A percentile compares a stretch with the other conserved stretches of the same genome.
phyloP scores from a whole-genome alignment of 2,888 invertebrate species.

The Heliconius aoede region DNA sequence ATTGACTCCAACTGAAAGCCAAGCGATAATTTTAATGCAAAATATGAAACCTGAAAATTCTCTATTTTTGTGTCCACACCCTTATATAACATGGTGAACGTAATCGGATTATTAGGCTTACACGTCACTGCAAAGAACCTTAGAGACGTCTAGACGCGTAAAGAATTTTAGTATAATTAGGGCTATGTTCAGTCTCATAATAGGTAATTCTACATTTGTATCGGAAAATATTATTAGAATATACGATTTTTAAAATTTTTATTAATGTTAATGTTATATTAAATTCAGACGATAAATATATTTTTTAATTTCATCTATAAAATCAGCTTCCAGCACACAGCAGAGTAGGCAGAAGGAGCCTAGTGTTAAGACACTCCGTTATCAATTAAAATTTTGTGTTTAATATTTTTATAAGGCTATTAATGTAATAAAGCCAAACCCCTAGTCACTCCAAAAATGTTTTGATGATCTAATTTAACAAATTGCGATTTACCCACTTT shows the following conservation, averaged over 20 bases:
- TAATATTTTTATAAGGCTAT: too few relatives aligned
- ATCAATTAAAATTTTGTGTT: too few relatives aligned
- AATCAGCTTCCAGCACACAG: too few relatives aligned
- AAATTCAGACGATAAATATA: too few relatives aligned
- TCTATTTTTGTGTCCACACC: neutral
- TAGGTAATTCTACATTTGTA: slow-evolving; percentile 34
- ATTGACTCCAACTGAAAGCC: too few relatives aligned
- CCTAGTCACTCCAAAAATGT: too few relatives aligned
- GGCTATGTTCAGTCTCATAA: slow-evolving; percentile 30
- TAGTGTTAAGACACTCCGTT: too few relatives aligned
- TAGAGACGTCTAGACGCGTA: slow-evolving; percentile 37
- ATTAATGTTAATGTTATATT: neutral
- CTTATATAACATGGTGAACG: slow-evolving; percentile 33
- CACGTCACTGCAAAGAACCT: slow-evolving; percentile 44
- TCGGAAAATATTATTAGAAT: slow-evolving; percentile 3
- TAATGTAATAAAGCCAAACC: too few relatives aligned
- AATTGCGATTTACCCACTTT: too few relatives aligned
- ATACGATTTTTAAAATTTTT: neutral
- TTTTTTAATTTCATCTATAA: too few relatives aligned
- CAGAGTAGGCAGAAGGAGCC: too few relatives aligned
- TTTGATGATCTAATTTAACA: too few relatives aligned
- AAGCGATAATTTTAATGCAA: neutral
- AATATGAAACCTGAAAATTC: neutral
- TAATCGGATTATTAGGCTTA: slow-evolving; percentile 43
- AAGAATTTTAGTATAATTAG: slow-evolving; percentile 34